Percentiles rank a stretch among this genome's conserved stretches.
Conservation (phyloP, 2,797 vertebrate genomes). For the Cuniculus paca region DNA sequence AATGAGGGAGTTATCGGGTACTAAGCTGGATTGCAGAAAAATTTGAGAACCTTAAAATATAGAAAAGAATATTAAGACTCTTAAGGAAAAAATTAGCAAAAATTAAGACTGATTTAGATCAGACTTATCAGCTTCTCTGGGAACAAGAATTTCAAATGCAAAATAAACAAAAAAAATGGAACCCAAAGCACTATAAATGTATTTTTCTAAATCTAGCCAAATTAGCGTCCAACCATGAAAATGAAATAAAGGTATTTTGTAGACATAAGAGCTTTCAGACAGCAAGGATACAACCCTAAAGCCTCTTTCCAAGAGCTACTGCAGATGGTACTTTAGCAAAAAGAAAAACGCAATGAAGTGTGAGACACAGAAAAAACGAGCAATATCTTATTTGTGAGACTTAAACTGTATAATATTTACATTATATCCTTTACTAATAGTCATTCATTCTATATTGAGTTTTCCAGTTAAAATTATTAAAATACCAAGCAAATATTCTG, state of each 20-base stretch:
- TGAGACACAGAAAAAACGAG: neutral
- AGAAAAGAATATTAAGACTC: constrained; percentile 17
- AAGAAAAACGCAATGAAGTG: neutral
- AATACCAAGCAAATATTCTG: neutral
- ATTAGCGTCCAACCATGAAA: neutral
- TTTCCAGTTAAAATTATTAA: constrained; percentile 1
- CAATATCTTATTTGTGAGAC: neutral
- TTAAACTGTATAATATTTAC: neutral
- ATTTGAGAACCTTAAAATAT: neutral
- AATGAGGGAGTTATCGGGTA: neutral
- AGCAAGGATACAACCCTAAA: neutral
- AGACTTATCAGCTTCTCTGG: neutral
- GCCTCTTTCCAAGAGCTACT: neutral
- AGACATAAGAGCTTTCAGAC: neutral
- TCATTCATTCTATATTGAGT: neutral
- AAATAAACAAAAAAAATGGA: neutral
- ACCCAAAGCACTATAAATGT: neutral
- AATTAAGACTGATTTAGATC: neutral
- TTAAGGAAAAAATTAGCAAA: neutral
- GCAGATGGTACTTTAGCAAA: neutral
- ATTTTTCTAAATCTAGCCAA: constrained; percentile 33
- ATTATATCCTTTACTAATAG: neutral
- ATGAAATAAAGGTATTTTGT: constrained; percentile 23
- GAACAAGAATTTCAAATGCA: neutral
- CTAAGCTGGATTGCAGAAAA: neutral